Conservation (phyloP, 2,113 vertebrate species). For the Coryphaenoides rupestris region DNA sequence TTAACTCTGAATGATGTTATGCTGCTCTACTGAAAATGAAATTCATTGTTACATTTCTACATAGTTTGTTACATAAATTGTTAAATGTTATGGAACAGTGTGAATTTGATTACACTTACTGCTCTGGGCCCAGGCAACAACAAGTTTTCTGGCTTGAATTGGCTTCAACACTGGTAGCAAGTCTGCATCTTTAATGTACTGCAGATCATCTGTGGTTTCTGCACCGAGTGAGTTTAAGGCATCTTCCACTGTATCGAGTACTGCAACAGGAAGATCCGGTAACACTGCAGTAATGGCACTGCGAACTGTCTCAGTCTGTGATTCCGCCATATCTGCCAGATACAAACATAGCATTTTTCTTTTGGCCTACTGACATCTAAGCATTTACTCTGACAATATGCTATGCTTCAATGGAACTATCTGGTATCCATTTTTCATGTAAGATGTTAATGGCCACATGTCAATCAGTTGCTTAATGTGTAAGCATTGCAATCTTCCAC, state of each 20-base stretch:
- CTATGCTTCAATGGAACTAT: conserved; percentile 42
- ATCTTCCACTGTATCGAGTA: conserved; percentile 14
- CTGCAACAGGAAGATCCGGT: conserved; percentile 21
- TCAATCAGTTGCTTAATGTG: conserved; percentile 34
- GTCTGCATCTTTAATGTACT: conserved; percentile 9
- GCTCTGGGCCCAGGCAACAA: conserved; percentile 5
- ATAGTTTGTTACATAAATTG: neutral
- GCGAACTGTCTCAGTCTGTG: conserved; percentile 20
- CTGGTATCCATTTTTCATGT: conserved; percentile 31
- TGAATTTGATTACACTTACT: conserved; percentile 1
- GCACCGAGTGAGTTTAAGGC: conserved; percentile 16
- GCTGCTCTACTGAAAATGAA: conserved; percentile 3
- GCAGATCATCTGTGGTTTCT: conserved; percentile 2
- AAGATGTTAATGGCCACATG: conserved; percentile 37
- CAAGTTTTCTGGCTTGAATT: neutral
- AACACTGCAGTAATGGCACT: conserved; percentile 19
- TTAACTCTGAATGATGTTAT: conserved; percentile 1
- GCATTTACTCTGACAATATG: conserved; percentile 19
- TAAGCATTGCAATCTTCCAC: conserved; percentile 23
- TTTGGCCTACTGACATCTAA: neutral
- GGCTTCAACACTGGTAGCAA: neutral
- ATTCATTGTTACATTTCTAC: neutral
- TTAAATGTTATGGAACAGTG: neutral
- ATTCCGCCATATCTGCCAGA: conserved; percentile 27
- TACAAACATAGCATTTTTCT: conserved; percentile 13